Evolutionary conservation across 1,140 invertebrate genomes (phyloP).

Genomic region (Drosophila pallidifrons): DNA sequence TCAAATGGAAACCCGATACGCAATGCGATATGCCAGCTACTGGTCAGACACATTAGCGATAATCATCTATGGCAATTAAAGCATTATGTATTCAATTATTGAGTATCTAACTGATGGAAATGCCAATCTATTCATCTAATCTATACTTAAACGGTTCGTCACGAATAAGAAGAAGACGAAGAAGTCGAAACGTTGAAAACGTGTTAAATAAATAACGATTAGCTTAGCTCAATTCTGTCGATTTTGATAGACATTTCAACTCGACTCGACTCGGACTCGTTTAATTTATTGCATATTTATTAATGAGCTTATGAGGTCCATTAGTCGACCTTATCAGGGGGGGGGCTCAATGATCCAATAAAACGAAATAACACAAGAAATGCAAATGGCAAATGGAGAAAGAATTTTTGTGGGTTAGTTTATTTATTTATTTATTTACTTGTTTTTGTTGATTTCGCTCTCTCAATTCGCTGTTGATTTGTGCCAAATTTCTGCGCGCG

Average conservation of each 20-base stretch:
- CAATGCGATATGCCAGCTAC: not conserved
- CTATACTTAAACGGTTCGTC: not conserved
- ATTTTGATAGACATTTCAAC: constrained; percentile 52
- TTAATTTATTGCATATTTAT: constrained; percentile 57
- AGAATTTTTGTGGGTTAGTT: constrained; percentile 16
- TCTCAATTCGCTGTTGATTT: constrained; percentile 47
- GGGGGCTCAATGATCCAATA: constrained; percentile 27
- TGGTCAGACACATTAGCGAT: not conserved
- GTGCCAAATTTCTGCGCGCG: constrained; percentile 52
- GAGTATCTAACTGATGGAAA: not conserved
- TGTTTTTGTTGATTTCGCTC: not conserved
- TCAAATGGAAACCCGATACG: not conserved
- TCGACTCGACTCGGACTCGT: not conserved
- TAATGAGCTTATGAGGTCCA: constrained; percentile 41
- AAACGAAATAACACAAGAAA: constrained; percentile 15
- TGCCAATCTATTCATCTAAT: not conserved
- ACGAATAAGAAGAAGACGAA: not conserved
- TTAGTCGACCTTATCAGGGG: constrained; percentile 23
- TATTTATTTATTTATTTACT: constrained; percentile 14
- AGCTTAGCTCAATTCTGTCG: constrained; percentile 20
- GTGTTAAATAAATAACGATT: constrained; percentile 26
- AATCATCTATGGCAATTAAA: not conserved
- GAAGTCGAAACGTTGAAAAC: not conserved
- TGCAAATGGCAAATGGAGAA: constrained; percentile 33
- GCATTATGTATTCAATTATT: not conserved